phyloP scores from a whole-genome alignment of 2,888 invertebrate species.

The Dastarcus helophoroides region DNA sequence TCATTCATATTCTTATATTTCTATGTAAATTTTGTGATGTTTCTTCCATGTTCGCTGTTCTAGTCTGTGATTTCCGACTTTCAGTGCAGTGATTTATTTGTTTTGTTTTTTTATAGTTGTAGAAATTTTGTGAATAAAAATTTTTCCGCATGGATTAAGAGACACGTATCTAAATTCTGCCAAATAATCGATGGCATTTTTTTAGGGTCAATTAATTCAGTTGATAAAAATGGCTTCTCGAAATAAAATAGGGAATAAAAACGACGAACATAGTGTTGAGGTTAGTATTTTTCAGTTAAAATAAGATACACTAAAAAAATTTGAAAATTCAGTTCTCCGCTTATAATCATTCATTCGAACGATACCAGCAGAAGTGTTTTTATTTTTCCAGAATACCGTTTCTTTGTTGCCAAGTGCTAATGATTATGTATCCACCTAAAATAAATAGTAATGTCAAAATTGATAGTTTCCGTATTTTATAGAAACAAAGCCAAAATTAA shows the following conservation, averaged over 20 bases:
- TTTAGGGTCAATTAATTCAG: too few species aligned
- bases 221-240: slow-evolving; percentile 46
- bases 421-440: slow-evolving; percentile 2
- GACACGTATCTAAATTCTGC: too few species aligned
- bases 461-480: slow-evolving; percentile 20
- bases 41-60: too few species aligned
- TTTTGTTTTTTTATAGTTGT: too few species aligned
- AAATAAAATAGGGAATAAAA: slow-evolving; percentile 49
- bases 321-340: slow-evolving; percentile 8
- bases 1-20: too few species aligned
- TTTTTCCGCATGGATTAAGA: too few species aligned
- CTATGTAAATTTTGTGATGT: too few species aligned
- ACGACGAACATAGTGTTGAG: slow-evolving; percentile 55
- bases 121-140: too few species aligned
- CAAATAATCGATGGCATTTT: too few species aligned
- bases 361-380: background rate
- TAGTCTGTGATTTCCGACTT: too few species aligned
- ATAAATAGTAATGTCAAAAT: slow-evolving; percentile 23
- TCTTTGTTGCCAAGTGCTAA: background rate
- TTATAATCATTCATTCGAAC: too few species aligned
- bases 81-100: too few species aligned
- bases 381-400: slow-evolving; percentile 1
- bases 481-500: slow-evolving; percentile 10
- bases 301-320: slow-evolving; percentile 1
- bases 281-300: slow-evolving; percentile 32